phyloP scores from a whole-genome alignment of 2,888 invertebrate species.

The Dryadula phaetusa region DNA sequence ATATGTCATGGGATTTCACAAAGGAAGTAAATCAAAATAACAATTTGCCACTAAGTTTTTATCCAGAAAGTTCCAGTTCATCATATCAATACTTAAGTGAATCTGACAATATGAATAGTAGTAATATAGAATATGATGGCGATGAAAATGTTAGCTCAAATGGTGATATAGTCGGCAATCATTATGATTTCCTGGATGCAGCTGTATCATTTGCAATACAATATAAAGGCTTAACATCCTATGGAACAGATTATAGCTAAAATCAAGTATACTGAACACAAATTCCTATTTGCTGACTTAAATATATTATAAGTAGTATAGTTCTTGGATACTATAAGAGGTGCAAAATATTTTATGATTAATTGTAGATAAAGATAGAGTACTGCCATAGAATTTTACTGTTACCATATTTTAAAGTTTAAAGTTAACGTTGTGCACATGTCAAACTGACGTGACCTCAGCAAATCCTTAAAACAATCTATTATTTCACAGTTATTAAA shows the following conservation, averaged over 20 bases:
- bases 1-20: slow-evolving; percentile 57
- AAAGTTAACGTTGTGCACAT: slow-evolving; percentile 5
- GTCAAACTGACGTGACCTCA: slow-evolving; percentile 1
- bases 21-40: slow-evolving; percentile 54
- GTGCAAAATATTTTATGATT: slow-evolving; percentile 22
- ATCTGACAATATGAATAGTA: slow-evolving; percentile 52
- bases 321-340: slow-evolving; percentile 25
- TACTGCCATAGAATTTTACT: slow-evolving; percentile 28
- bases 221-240: slow-evolving; percentile 87
- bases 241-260: slow-evolving; percentile 77
- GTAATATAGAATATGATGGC: slow-evolving; percentile 53
- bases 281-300: slow-evolving; percentile 23
- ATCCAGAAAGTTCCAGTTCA: slow-evolving; percentile 57
- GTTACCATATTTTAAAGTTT: slow-evolving; percentile 34
- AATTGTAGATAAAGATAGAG: slow-evolving; percentile 20
- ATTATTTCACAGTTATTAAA: background rate
- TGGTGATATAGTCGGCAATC: slow-evolving; percentile 55
- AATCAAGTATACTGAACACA: slow-evolving; percentile 15
- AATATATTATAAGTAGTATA: slow-evolving; percentile 13
- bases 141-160: slow-evolving; percentile 52
- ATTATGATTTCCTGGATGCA: slow-evolving; percentile 86
- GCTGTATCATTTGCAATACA: slow-evolving; percentile 91
- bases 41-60: slow-evolving; percentile 54
- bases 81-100: slow-evolving; percentile 59
- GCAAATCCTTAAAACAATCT: background rate